Evolutionary conservation across 2,797 vertebrate species (phyloP), one percentile per base, ranked within the genome.

Genomic region (Typhlichthys subterraneus): DNA sequence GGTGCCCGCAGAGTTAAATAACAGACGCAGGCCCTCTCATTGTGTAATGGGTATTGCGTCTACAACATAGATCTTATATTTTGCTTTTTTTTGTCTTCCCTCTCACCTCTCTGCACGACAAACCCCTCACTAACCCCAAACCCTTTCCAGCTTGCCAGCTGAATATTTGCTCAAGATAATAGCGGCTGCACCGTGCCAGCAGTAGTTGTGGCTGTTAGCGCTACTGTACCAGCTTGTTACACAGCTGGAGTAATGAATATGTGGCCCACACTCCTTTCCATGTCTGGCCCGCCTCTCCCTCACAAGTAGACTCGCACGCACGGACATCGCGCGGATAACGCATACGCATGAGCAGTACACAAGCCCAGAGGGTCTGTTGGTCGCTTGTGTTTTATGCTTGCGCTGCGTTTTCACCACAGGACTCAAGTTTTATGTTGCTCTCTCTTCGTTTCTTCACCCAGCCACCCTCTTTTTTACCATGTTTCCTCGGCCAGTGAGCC

Each of bases 81-180:
- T 45, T 13, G 50, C 61, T 66, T 67, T 71, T 54, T 4, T 57
- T 57, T n/a, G 56, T 57, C 59, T 57, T 64, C 12, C 1, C 42
- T 67, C 53, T 63, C 14, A 12, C 57, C 47, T 60, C 57, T 63
- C 51, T 73, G 60, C 65, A 42, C 59, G 53, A 55, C 52, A 53
- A 42, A 7, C 53, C 45, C 17, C 50, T 53, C 10, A 55, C 14
- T 8, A 14, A 3, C 55, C 9, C 15, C 14, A 15, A 57, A 33
- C 31, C 61, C 45, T 29, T 23, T 9, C 45, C 12, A 64, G 57
- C 60, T 46, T 79, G 73, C 73, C 77, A 76, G 75, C 71, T 79
- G 76, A 78, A 81, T 85, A 88, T 88, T 83, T 84, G 79, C 80
- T 80, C 71, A 77, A 82, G 82, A 90, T 92, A 89, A 88, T 83